Percentiles rank a stretch among this genome's conserved stretches.
Evolutionary conservation across 2,113 vertebrate genomes (phyloP).

Genomic region (Elephantulus edwardii): DNA sequence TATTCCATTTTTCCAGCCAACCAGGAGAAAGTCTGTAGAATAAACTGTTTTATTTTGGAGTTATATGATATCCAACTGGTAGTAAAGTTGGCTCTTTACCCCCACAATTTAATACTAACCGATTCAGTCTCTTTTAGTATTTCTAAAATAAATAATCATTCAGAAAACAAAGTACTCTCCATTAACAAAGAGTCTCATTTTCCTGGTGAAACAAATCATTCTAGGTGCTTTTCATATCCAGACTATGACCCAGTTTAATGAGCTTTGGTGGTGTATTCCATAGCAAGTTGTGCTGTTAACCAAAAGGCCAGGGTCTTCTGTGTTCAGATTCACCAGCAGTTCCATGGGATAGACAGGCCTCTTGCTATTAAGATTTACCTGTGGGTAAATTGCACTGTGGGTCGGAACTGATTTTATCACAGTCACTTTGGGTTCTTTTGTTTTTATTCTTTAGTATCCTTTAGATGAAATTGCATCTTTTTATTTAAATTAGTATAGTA

Average conservation of each 20-base stretch:
- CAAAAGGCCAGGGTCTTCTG: too few relatives aligned
- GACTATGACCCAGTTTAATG: too few relatives aligned
- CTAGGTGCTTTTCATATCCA: too few relatives aligned
- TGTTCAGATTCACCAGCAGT: too few relatives aligned
- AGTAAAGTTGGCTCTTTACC: neutral
- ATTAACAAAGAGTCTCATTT: neutral
- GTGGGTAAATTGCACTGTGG: too few relatives aligned
- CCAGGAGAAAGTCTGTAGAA: constrained; percentile 6
- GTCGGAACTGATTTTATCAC: too few relatives aligned
- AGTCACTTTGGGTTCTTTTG: too few relatives aligned
- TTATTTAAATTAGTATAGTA: neutral
- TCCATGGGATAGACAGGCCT: too few relatives aligned
- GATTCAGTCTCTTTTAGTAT: constrained; percentile 21
- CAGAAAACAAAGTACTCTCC: constrained; percentile 42
- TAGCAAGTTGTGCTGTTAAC: too few relatives aligned
- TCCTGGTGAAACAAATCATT: constrained; percentile 19
- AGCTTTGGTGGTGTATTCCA: too few relatives aligned
- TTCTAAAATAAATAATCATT: constrained; percentile 39
- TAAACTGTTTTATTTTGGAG: constrained; percentile 53
- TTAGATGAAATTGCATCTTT: neutral
- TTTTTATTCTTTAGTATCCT: too few relatives aligned
- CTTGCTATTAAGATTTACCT: too few relatives aligned
- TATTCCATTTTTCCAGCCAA: constrained; percentile 36
- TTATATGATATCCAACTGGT: constrained; percentile 25
- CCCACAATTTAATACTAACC: constrained; percentile 41